Evolutionary conservation across 2,888 invertebrate species (phyloP).

Genomic region (Mechanitis messenoides): DNA sequence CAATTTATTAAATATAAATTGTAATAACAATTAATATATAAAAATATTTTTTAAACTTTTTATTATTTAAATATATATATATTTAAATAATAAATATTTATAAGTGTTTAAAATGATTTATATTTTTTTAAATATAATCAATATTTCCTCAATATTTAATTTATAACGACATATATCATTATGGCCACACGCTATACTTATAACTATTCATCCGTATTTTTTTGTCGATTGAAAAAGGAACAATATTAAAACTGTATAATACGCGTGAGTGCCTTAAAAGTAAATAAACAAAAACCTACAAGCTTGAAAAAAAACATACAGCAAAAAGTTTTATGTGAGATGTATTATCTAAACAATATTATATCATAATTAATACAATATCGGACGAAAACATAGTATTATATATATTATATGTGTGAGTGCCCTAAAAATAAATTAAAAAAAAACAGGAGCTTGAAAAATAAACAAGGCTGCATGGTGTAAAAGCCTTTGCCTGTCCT

Average conservation of each 20-base stretch:
- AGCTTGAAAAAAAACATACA: no score
- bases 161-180: no score
- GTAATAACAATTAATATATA: no score
- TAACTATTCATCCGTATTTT: constrained; percentile 1
- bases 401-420: no score
- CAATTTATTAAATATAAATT: no score
- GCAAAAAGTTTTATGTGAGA: not conserved
- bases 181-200: not conserved
- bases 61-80: not conserved
- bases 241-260: not conserved
- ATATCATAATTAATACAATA: constrained; percentile 1
- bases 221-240: not conserved
- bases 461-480: not conserved
- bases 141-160: no score
- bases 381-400: no score
- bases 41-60: not conserved
- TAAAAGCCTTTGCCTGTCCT: no score
- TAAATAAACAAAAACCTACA: not conserved
- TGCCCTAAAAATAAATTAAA: not conserved
- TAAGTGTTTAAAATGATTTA: not conserved
- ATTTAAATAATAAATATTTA: not conserved
- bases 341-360: not conserved
- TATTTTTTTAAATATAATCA: not conserved
- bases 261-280: no score
- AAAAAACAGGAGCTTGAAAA: not conserved